Conservation (phyloP, 2,113 vertebrate genomes). For the Grus americana region DNA sequence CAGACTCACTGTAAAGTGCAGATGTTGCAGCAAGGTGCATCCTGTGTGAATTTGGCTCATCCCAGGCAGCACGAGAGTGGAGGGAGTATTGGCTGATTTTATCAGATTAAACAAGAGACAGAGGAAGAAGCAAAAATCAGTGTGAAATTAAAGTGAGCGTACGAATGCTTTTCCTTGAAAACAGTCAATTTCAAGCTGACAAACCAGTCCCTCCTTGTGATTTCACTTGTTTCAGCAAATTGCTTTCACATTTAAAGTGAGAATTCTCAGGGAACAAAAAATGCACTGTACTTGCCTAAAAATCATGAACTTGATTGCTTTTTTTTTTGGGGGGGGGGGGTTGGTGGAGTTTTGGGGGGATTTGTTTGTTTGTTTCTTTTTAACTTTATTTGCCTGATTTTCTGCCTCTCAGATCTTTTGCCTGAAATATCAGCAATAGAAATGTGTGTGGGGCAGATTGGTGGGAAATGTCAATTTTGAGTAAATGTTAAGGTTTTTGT, state of each 20-base stretch:
- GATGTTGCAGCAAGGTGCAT: background rate
- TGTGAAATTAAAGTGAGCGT: background rate
- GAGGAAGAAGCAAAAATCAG: background rate
- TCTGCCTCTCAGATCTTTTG: background rate
- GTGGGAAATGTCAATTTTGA: background rate
- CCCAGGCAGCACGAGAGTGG: background rate
- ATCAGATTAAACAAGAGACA: background rate
- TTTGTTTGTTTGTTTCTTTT: no score
- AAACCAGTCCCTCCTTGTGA: background rate
- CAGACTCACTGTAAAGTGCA: background rate
- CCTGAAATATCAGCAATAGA: background rate
- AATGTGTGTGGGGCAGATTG: fast-evolving
- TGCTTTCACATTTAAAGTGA: background rate
- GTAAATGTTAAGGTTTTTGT: background rate
- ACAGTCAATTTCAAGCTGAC: background rate
- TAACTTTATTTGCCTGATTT: background rate
- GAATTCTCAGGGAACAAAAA: background rate
- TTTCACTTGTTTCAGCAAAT: background rate
- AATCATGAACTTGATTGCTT: background rate
- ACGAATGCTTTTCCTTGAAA: background rate
- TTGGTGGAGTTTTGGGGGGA: no score
- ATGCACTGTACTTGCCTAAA: background rate
- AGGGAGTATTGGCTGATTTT: background rate
- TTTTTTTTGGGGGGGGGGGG: no score
- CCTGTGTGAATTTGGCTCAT: background rate